Base-by-base conservation (phyloP, 2,797 vertebrate genomes). In the Aplochiton taeniatus region DNA sequence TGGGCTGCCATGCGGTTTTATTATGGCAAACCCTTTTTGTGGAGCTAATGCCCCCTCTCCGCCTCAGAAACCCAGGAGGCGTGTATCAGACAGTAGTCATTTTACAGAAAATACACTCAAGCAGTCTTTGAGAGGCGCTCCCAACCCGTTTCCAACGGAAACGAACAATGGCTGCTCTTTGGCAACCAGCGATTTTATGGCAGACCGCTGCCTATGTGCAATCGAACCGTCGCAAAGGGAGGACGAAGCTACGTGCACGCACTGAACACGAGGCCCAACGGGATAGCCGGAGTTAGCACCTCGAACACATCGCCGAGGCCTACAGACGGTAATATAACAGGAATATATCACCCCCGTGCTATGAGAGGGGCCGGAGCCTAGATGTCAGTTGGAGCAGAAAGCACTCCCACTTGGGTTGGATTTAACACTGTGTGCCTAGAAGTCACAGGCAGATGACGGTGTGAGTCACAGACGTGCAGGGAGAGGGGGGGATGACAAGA, bases 391-490 rank as follows among this genome's bases (percentile, higher is more conserved):
- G 73, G 79, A 85, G 75, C 81, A 73, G 78, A 81, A 87, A 80
- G 82, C 85, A 81, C 84, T 83, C 79, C 79, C 70, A 19, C 76
- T 81, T 81, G 82, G 80, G 85, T 86, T 88, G 84, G 83, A 88
- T 91, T 91, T 92, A 90, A 86, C 91, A 90, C 85, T 75, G 69
- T 63, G 79, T 63, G 83, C 74, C 85, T 74, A 91, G 88, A 91
- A 90, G 75, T 92, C 87, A 69, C 90, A 88, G 43, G 41, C 68
- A 70, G 80, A 62, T 13, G 81, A 76, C 66, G 71, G 76, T 82
- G 82, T 85, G 88, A 89, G 77, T 87, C 76, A 83, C 74, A 66
- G 70, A 20, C 70, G 67, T 47, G 72, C 73, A 14, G 76, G 68
- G 45, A 60, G 58, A 67, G 69, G 65, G 51, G 42, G 77, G 63